Evolutionary conservation across 2,113 vertebrate species (phyloP), one percentile per base, ranked within the genome.

Genomic region (Mionectes macconnelli): DNA sequence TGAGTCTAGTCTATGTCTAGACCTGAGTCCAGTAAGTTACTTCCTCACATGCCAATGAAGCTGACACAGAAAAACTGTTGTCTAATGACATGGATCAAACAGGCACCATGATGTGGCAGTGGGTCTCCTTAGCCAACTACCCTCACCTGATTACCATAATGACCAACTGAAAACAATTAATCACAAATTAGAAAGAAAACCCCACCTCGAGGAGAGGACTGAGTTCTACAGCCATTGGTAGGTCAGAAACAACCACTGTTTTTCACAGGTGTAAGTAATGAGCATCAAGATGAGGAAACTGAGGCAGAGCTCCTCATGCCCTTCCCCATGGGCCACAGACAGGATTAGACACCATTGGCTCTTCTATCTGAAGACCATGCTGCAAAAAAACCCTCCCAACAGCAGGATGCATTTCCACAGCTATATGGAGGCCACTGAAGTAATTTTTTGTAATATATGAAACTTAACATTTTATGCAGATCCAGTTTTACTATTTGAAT

Each of bases 81-180:
- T 27, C 22, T 37, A 60, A 55, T 9, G 45, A 55, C 14, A 9
- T 3, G 56, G 52, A 31, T 11, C 42, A 73, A 64, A 56, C 30
- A 12, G 0, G 3, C 23, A 37, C 21, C 13, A 4, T 3, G 24
- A 33, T 30, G n/a, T 27, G 33, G 39, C 50, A 55, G 17, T 10
- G 12, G 52, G 20, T 35, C 28, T 25, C 30, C 69, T 62, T 47
- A 75, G 14, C 31, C 27, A n/a, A 1, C 23, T 19, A 20, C 4
- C n/a, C n/a, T 27, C n/a, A 40, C n/a, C 52, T 22, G n/a, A 33
- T 35, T 66, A 56, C 50, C 57, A 3, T 2, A 42, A 21, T 1
- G 13, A 81, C 8, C 23, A 17, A 21, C 20, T 17, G 21, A 64
- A 82, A 92, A 72, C 31, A 47, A 18, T 11, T 7, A 57, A 93